Evolutionary conservation across 2,113 vertebrate genomes (phyloP).

Genomic region (Saccopteryx leptura): DNA sequence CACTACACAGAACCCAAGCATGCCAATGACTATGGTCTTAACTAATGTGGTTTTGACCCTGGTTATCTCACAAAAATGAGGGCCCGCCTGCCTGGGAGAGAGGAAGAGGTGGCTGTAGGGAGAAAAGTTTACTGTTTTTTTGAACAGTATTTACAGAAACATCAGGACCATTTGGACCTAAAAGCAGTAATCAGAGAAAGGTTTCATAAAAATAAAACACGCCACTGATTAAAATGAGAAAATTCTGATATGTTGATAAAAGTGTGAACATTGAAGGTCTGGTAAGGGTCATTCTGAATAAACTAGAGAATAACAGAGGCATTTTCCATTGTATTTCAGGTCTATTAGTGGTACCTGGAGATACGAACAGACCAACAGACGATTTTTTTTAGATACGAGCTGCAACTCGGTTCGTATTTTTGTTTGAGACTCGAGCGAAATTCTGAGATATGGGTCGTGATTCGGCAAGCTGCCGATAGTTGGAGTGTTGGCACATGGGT

Average conservation of each 20-base stretch:
- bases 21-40: not conserved
- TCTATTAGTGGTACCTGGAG: not conserved
- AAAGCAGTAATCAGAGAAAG: conserved; percentile 10
- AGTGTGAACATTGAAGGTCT: not conserved
- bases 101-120: not conserved
- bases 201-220: conserved; percentile 26
- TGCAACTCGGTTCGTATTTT: no score
- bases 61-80: conserved; percentile 16
- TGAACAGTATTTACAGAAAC: not conserved
- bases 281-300: not conserved
- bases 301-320: not conserved
- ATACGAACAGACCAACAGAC: no score
- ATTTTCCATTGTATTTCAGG: not conserved
- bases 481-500: no score
- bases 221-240: conserved; percentile 36
- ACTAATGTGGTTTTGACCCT: not conserved
- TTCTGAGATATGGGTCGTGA: no score
- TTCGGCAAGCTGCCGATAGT: no score
- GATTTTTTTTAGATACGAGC: no score
- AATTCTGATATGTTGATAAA: not conserved
- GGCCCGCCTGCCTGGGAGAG: not conserved
- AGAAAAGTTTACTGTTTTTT: not conserved
- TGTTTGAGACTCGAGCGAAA: no score
- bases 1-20: not conserved
- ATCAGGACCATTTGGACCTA: not conserved